Percentiles rank a stretch among this genome's conserved stretches.
Conservation (phyloP, 2,888 invertebrate species). For the Phyto melanocephala region DNA sequence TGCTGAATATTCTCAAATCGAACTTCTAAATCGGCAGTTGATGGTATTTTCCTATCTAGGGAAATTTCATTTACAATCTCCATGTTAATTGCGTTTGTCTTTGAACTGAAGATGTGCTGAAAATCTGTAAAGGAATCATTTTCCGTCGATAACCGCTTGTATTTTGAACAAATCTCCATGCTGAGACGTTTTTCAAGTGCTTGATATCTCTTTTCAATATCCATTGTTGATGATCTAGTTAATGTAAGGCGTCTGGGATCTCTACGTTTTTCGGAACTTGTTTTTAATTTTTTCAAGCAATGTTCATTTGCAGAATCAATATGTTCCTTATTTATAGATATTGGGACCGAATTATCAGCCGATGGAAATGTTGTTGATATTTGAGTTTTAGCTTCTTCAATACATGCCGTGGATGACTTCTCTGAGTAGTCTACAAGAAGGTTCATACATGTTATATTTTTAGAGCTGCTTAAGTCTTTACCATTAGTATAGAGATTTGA, state of each 20-base stretch:
- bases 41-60: constrained; percentile 69
- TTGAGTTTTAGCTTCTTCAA: constrained; percentile 69
- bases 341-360: not conserved
- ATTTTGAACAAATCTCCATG: constrained; percentile 60
- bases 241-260: constrained; percentile 73
- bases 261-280: constrained; percentile 67
- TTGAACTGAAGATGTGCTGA: not conserved
- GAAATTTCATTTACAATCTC: not conserved
- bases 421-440: constrained; percentile 69
- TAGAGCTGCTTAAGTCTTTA: not conserved
- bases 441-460: constrained; percentile 66
- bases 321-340: constrained; percentile 45
- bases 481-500: not conserved
- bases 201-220: constrained; percentile 71
- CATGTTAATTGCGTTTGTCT: not conserved
- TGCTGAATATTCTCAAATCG: constrained; percentile 65
- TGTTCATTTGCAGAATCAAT: not conserved
- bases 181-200: constrained; percentile 71
- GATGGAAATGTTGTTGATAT: constrained; percentile 59
- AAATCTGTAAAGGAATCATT: not conserved
- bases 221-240: constrained; percentile 72
- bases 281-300: constrained; percentile 19
- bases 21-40: constrained; percentile 67
- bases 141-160: constrained; percentile 8
- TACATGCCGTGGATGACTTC: constrained; percentile 68